Percentiles rank a stretch among this genome's conserved stretches.
phyloP scores from a whole-genome alignment of 1,140 invertebrate species.

The Sogatella furcifera region DNA sequence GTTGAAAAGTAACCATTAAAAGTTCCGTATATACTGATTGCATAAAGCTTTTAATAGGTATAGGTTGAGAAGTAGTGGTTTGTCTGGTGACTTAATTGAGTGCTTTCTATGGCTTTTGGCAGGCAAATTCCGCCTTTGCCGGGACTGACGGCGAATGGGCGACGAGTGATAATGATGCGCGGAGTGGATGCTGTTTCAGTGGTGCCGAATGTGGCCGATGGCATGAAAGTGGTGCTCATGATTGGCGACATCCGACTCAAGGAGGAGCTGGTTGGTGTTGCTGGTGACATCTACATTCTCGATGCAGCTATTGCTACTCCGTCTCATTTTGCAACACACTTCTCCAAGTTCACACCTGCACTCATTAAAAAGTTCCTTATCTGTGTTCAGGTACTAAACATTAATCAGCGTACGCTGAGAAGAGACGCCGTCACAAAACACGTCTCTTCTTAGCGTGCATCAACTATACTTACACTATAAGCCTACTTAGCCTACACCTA shows the following conservation, averaged over 20 bases:
- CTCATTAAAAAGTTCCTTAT: slow-evolving; percentile 71
- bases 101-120: no score
- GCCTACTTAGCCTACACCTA: no score
- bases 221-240: slow-evolving; percentile 70
- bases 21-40: no score
- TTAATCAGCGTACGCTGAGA: no score
- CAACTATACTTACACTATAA: no score
- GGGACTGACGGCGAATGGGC: slow-evolving; percentile 62
- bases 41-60: no score
- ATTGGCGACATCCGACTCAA: slow-evolving; percentile 66
- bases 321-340: slow-evolving; percentile 57
- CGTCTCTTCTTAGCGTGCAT: no score
- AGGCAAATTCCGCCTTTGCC: slow-evolving; percentile 66
- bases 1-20: no score
- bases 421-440: no score
- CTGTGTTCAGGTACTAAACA: slow-evolving; percentile 60
- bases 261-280: slow-evolving; percentile 62
- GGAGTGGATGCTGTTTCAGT: slow-evolving; percentile 43
- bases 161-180: slow-evolving; percentile 59
- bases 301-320: slow-evolving; percentile 63
- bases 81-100: no score
- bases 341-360: slow-evolving; percentile 62
- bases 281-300: slow-evolving; percentile 68
- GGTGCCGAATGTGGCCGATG: slow-evolving; percentile 47
- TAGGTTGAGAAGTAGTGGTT: no score